These are phyloP conservation scores for Struthidea cinerea DNA, from an alignment of 2,113 vertebrate species.

Conservation along the genomic window DNA sequence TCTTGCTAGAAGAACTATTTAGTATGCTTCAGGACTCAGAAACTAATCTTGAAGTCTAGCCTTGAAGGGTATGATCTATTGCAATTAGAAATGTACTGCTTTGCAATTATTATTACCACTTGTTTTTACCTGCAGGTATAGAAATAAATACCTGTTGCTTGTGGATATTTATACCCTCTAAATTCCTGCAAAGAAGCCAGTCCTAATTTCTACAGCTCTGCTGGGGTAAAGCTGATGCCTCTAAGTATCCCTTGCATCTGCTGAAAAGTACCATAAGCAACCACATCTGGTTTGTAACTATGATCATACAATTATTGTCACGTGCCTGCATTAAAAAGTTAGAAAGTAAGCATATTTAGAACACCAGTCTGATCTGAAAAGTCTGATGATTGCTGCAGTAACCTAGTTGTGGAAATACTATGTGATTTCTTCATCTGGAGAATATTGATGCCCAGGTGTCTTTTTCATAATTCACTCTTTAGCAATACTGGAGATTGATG, in stretches of 20 bases:
- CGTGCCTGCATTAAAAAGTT: background rate
- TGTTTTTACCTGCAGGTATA: slow-evolving; percentile 37
- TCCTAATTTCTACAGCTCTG: background rate
- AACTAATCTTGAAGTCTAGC: slow-evolving; percentile 40
- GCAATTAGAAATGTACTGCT: slow-evolving; percentile 62
- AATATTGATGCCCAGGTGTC: background rate
- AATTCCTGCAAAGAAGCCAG: background rate
- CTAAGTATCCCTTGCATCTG: background rate
- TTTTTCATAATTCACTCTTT: background rate
- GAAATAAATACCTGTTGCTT: slow-evolving; percentile 58
- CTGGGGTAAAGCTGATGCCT: background rate
- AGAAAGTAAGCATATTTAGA: background rate
- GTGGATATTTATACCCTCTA: slow-evolving; percentile 35
- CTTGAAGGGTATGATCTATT: slow-evolving; percentile 42
- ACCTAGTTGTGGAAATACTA: background rate
- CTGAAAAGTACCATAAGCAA: background rate
- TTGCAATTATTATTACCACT: slow-evolving; percentile 52
- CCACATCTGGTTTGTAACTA: background rate
- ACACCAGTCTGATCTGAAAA: background rate
- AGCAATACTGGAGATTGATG: background rate
- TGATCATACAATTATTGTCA: background rate
- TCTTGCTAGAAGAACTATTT: slow-evolving; percentile 15
- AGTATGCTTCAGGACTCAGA: slow-evolving; percentile 43
- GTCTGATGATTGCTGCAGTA: background rate
- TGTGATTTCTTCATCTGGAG: background rate